Conservation (phyloP, 1,140 invertebrate species). For the Dinothrombium tinctorium region DNA sequence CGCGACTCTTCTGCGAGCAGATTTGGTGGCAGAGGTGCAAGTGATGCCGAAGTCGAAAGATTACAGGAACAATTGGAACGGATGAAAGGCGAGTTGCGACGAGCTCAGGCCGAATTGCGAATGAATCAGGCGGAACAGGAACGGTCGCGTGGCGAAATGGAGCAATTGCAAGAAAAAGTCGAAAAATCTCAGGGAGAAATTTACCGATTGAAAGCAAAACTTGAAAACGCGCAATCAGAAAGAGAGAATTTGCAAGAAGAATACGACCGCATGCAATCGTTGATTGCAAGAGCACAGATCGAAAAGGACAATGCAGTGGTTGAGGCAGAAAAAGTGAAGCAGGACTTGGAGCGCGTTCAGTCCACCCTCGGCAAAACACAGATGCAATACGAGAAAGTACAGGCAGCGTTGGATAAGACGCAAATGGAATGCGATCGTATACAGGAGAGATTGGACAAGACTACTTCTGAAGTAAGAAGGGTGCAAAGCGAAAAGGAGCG, state of each 20-base stretch:
- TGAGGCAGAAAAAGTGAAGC: constrained; percentile 65
- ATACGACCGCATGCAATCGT: constrained; percentile 29
- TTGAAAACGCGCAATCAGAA: constrained; percentile 80
- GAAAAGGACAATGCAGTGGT: constrained; percentile 60
- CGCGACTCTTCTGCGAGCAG: neutral
- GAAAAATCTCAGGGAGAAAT: constrained; percentile 84
- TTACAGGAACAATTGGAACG: constrained; percentile 63
- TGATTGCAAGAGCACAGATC: constrained; percentile 40
- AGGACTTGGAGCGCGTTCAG: constrained; percentile 67
- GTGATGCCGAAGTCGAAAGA: constrained; percentile 15
- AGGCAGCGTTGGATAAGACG: constrained; percentile 58
- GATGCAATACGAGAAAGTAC: constrained; percentile 64
- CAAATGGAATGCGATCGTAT: constrained; percentile 70
- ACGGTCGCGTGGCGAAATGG: constrained; percentile 46
- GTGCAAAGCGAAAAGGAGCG: constrained; percentile 54
- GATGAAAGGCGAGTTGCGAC: constrained; percentile 47
- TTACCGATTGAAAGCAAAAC: constrained; percentile 66
- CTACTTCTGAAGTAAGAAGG: constrained; percentile 49
- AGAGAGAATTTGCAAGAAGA: constrained; percentile 74
- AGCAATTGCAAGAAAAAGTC: constrained; percentile 64
- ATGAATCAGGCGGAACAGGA: constrained; percentile 56
- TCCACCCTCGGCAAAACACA: constrained; percentile 66
- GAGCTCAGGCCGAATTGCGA: constrained; percentile 46
- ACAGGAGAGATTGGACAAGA: constrained; percentile 65
- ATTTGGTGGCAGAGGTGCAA: neutral